Base-by-base conservation (phyloP, 2,888 invertebrate species). In the Bellardia bayeri region DNA sequence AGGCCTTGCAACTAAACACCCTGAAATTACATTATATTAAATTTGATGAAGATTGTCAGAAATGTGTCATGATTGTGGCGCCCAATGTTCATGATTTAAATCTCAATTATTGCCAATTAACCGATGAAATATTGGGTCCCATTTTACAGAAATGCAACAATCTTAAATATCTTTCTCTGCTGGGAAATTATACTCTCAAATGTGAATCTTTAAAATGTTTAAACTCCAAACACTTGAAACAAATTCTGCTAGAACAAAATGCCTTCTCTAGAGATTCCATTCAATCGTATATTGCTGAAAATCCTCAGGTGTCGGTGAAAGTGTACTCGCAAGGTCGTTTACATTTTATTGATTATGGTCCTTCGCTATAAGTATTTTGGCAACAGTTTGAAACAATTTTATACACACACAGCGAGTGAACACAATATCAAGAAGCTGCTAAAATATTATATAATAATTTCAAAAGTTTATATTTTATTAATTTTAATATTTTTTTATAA, bases 41-140 rank as follows among this genome's bases (percentile, higher is more conserved):
- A 45, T 85, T 88, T 16, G 81, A 83, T 63, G 66, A 49, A 49
- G 69, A 66, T 5, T 83, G 72, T 37, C 54, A 69, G 23, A 16
- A 78, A 9, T 83, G 63, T 40, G 13, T 88, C 7, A 64, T 74
- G 3, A n/a, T 54, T 5, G 63, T 74, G 7, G 82, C 83, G 0
- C 16, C 66, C 14, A 72, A 71, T 8, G 37, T 88, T 2, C 9
- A 69, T 23, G 42, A 33, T 58, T 16, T 88, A 8, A 80, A 88
- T 64, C 81, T 88, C 3, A 83, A 69, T 33, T 85, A 78, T 64
- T 88, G 85, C 16, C 82, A 85, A 83, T 42, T 88, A n/a, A 88
- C 61, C 0, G 88, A 88, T 64, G 74, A 81, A 56, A 23, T 88
- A 11, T 42, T 88, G 51, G 63, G 13, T 2, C 82, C 82, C 13